A percentile compares a stretch with the other conserved stretches of the same genome.
These are phyloP conservation scores for Eupithecia vulgata DNA, from an alignment of 2,888 invertebrate genomes.

Conservation along the genomic window DNA sequence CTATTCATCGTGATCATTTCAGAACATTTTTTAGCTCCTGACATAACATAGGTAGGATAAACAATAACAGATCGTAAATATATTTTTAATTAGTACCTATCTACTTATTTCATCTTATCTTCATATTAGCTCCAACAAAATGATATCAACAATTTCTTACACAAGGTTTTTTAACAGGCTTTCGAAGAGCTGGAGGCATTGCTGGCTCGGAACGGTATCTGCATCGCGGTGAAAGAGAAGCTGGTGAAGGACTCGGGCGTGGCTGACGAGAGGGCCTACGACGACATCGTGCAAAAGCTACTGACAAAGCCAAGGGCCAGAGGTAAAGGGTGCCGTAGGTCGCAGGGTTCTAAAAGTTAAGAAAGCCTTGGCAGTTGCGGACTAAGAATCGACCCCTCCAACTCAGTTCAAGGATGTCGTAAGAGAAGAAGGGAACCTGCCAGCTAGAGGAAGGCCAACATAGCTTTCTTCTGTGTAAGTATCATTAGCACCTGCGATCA, in stretches of 20 bases:
- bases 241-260: conserved; percentile 98
- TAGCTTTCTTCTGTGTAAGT: no score
- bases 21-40: neutral
- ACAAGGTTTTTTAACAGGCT: conserved; percentile 85
- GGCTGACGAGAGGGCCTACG: conserved; percentile 93
- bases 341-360: neutral
- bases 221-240: conserved; percentile 97
- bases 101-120: no score
- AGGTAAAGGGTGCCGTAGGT: conserved; percentile 83
- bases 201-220: conserved; percentile 92
- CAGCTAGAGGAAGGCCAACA: no score
- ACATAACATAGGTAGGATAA: neutral
- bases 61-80: no score
- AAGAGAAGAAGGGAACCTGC: no score
- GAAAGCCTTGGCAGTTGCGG: no score
- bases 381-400: no score
- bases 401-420: no score
- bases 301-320: conserved; percentile 93
- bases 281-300: conserved; percentile 93
- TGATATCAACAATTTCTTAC: neutral
- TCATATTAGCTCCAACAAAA: neutral
- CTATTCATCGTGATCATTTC: neutral
- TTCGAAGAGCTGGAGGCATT: conserved; percentile 96
- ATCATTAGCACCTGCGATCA: no score
- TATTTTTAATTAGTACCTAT: neutral